Conservation (phyloP, 2,888 invertebrate genomes). For the Tinea semifulvella region DNA sequence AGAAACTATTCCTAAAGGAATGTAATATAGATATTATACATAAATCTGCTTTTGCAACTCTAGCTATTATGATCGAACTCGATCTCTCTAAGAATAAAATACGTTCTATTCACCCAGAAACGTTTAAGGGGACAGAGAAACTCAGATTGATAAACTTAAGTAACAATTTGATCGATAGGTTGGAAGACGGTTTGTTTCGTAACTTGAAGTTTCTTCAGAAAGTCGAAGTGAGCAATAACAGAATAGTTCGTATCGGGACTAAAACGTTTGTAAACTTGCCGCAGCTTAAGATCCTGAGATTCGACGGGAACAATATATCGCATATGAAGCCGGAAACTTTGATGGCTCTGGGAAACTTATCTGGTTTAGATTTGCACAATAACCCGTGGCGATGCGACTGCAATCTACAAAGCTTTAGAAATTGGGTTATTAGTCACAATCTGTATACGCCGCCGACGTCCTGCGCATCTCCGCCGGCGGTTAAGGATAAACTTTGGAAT, state of each 20-base stretch:
- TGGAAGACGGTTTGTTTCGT: conserved; percentile 79
- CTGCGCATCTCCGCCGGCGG: conserved; percentile 73
- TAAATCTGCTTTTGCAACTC: conserved; percentile 76
- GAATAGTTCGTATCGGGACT: conserved; percentile 73
- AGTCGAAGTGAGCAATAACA: conserved; percentile 81
- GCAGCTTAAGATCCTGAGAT: conserved; percentile 72
- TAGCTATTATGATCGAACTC: conserved; percentile 82
- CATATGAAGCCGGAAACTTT: conserved; percentile 75
- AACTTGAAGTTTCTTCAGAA: conserved; percentile 79
- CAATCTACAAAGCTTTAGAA: conserved; percentile 78
- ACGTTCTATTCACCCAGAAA: conserved; percentile 70
- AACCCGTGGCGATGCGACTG: conserved; percentile 94
- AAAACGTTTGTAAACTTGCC: conserved; percentile 76
- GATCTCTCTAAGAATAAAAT: conserved; percentile 83
- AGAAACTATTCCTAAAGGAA: conserved; percentile 79
- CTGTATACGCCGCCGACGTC: conserved; percentile 80
- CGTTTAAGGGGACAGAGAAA: conserved; percentile 76
- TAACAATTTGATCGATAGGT: conserved; percentile 76
- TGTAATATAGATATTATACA: conserved; percentile 77
- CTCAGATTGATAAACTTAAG: conserved; percentile 78
- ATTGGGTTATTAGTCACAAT: conserved; percentile 77
- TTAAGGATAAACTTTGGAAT: conserved; percentile 78
- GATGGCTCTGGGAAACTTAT: conserved; percentile 72
- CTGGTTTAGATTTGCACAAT: conserved; percentile 77
- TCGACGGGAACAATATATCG: conserved; percentile 81